A percentile compares a stretch with the other conserved stretches of the same genome.
Evolutionary conservation across 1,140 invertebrate species (phyloP).

Genomic region (Artemia franciscana): DNA sequence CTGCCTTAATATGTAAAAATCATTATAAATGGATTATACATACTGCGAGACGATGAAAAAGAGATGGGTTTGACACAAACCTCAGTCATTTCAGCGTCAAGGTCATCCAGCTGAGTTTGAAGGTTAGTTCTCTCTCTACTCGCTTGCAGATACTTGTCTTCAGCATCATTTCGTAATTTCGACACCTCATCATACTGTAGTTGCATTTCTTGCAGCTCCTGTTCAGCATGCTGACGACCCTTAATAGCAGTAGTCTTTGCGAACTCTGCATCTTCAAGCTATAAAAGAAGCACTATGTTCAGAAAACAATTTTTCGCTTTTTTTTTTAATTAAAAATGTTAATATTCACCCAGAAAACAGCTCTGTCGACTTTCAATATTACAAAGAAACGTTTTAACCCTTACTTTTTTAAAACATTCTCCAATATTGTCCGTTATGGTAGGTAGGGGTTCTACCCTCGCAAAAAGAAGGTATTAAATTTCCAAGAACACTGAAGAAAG

Average conservation of each 20-base stretch:
- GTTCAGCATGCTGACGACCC: slow-evolving; percentile 52
- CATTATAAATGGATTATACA: no score
- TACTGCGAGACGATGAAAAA: no score
- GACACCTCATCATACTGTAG: slow-evolving; percentile 53
- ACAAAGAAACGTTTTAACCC: no score
- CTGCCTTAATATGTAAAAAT: no score
- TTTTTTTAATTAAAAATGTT: not conserved
- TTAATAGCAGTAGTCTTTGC: slow-evolving; percentile 55
- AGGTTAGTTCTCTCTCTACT: slow-evolving; percentile 54
- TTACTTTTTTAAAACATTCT: no score
- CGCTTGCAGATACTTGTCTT: slow-evolving; percentile 44
- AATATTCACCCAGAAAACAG: no score
- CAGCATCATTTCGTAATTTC: slow-evolving; percentile 45
- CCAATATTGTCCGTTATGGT: no score
- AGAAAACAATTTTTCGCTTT: no score
- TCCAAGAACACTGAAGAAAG: no score
- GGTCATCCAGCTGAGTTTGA: slow-evolving; percentile 61
- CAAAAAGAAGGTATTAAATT: no score
- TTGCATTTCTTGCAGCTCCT: slow-evolving; percentile 48
- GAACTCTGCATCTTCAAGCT: slow-evolving; percentile 73
- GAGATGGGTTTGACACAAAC: no score
- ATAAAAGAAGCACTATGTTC: slow-evolving; percentile 3
- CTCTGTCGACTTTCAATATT: not conserved
- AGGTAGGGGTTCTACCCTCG: no score
- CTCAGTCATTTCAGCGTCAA: slow-evolving; percentile 70